Base-by-base conservation (phyloP, 2,797 vertebrate species). In the Acanthopagrus latus region DNA sequence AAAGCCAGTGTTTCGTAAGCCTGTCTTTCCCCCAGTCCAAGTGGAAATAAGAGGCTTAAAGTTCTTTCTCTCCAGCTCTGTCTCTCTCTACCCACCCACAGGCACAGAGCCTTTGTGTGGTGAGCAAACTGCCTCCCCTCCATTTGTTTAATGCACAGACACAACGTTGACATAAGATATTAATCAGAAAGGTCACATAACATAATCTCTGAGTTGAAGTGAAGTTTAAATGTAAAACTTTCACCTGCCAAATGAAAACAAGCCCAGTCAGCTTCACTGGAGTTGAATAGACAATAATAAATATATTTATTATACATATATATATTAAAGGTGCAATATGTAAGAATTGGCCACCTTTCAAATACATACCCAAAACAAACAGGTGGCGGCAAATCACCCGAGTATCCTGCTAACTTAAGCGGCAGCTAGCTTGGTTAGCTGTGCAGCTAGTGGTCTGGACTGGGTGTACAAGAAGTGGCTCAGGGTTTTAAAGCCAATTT, bases 21-120 rank as follows among this genome's bases (percentile, higher is more conserved):
- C 83, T 54, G 84, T 82, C 82, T 85, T 79, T 90, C 81, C 74
- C 29, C 79, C 64, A 51, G 82, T 93, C 74, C 85, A 88, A 90
- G 84, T 59, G 83, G 90, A 91, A 85, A 76, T 93, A 94, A 94
- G 92, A 93, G 90, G 94, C 91, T 95, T 94, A 94, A 67, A 73
- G 73, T 86, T 92, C 88, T 93, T 84, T 89, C 78, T 83, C 81
- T 85, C n/a, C 27, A 56, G 81, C 83, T 77, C 74, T 73, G 18
- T 70, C 20, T 46, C 44, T 23, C 60, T 51, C 78, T 72, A n/a
- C 75, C 64, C 70, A 74, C 71, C 44, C 74, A 60, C 65, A 48
- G 50, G 2, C 60, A 44, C 43, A 5, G 9, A 46, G 62, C 47
- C 60, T 69, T 50, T 86, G 74, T 76, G 44, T 63, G 64, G 50